These are phyloP conservation scores for Elaphurus davidianus DNA, from an alignment of 2,113 vertebrate species.

Conservation along the genomic window DNA sequence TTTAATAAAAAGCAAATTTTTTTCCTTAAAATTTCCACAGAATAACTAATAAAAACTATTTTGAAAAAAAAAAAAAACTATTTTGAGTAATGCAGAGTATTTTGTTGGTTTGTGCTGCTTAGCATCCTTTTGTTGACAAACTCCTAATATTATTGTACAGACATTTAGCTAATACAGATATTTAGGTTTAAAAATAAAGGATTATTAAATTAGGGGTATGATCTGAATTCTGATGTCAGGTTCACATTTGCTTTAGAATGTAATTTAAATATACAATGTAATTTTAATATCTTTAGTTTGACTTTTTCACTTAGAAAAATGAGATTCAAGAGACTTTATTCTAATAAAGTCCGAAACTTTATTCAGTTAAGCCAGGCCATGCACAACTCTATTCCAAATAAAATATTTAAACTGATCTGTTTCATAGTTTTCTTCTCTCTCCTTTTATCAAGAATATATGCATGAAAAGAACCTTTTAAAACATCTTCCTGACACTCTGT, in stretches of 20 bases:
- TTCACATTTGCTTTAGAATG: constrained; percentile 22
- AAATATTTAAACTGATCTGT: constrained; percentile 23
- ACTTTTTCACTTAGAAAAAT: constrained; percentile 50
- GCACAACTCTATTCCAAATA: not conserved
- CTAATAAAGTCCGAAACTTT: not conserved
- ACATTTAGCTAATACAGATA: constrained; percentile 5
- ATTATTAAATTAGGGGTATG: not conserved
- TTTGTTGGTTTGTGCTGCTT: constrained; percentile 32
- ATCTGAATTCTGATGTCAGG: not conserved
- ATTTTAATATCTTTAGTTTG: constrained; percentile 35
- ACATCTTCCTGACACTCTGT: constrained; percentile 2
- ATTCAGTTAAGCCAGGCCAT: not conserved
- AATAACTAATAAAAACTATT: constrained; percentile 28
- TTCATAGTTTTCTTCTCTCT: constrained; percentile 29
- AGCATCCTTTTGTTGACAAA: constrained; percentile 27
- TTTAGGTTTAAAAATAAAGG: constrained; percentile 15
- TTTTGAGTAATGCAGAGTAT: not conserved
- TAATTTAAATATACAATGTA: constrained; percentile 31
- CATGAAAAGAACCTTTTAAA: constrained; percentile 28
- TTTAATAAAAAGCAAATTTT: not conserved
- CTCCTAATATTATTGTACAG: not conserved
- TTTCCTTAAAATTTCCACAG: constrained; percentile 25
- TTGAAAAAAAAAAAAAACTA: not conserved
- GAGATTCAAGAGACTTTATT: not conserved
- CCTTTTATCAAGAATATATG: constrained; percentile 32